Conservation (phyloP, 1,140 invertebrate species). For the Drosophila subobscura region DNA sequence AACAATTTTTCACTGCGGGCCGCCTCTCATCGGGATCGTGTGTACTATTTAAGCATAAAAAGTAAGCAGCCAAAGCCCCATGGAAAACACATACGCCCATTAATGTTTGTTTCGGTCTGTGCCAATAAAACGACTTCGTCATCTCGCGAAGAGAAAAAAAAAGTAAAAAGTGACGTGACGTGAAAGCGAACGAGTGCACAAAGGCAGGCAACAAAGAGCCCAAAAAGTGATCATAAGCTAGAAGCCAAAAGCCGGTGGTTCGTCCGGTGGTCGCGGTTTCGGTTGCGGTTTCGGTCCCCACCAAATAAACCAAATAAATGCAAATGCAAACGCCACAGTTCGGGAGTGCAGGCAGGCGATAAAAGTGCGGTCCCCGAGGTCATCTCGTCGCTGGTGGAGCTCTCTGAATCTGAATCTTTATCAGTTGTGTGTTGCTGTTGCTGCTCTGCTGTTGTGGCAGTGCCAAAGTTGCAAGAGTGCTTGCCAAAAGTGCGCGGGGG, state of each 20-base stretch:
- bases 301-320: slow-evolving; percentile 25
- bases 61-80: slow-evolving; percentile 51
- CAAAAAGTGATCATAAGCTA: slow-evolving; percentile 39
- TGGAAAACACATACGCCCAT: slow-evolving; percentile 43
- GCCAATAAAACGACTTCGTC: slow-evolving; percentile 74
- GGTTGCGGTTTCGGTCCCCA: too few relatives aligned
- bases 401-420: slow-evolving; percentile 27
- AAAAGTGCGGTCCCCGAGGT: slow-evolving; percentile 37
- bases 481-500: slow-evolving; percentile 44
- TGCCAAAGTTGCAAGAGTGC: slow-evolving; percentile 42
- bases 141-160: slow-evolving; percentile 65
- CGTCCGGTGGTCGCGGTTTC: neutral
- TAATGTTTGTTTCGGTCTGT: slow-evolving; percentile 54
- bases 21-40: slow-evolving; percentile 12
- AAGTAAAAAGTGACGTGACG: slow-evolving; percentile 69
- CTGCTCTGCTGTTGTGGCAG: too few relatives aligned
- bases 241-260: slow-evolving; percentile 59
- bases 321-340: slow-evolving; percentile 23
- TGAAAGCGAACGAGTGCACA: slow-evolving; percentile 64
- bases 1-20: slow-evolving; percentile 29
- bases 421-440: slow-evolving; percentile 11
- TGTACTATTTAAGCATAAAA: slow-evolving; percentile 20
- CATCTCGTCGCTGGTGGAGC: neutral
- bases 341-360: slow-evolving; percentile 15
- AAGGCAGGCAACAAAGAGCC: slow-evolving; percentile 43